Conservation (phyloP, 2,113 vertebrate genomes). For the Clupea harengus region DNA sequence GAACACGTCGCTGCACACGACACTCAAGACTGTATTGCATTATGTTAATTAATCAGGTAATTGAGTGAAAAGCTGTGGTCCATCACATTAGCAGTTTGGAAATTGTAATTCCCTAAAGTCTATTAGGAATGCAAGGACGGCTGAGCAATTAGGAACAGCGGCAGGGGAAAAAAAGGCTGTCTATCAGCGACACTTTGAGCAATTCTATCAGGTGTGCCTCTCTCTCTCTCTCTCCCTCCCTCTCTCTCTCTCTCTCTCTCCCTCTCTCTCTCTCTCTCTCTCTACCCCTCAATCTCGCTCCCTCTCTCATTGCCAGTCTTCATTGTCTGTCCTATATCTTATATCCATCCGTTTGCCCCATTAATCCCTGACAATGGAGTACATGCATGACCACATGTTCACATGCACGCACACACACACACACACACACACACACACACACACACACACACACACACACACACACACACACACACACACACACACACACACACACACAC, state of each 20-base stretch:
- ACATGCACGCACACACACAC: slow-evolving; percentile 12
- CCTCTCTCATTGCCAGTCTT: neutral
- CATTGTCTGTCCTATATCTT: neutral
- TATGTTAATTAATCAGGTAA: slow-evolving; percentile 37
- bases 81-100: slow-evolving; percentile 47
- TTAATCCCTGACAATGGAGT: slow-evolving; percentile 35
- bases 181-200: slow-evolving; percentile 16
- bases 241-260: neutral
- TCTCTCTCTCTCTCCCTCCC: slow-evolving; percentile 24
- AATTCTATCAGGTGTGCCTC: slow-evolving; percentile 17
- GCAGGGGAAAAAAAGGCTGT: neutral
- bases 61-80: slow-evolving; percentile 26
- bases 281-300: neutral
- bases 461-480: slow-evolving; percentile 37
- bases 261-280: neutral
- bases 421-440: slow-evolving; percentile 53
- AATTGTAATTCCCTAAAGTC: slow-evolving; percentile 48
- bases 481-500: slow-evolving; percentile 2
- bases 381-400: slow-evolving; percentile 13
- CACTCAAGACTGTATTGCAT: neutral
- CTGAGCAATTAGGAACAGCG: slow-evolving; percentile 36
- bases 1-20: neutral
- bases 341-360: neutral
- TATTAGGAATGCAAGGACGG: slow-evolving; percentile 47
- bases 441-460: slow-evolving; percentile 35